phyloP scores from a whole-genome alignment of 2,113 vertebrate genomes.

The Rhodinocichla rosea region DNA sequence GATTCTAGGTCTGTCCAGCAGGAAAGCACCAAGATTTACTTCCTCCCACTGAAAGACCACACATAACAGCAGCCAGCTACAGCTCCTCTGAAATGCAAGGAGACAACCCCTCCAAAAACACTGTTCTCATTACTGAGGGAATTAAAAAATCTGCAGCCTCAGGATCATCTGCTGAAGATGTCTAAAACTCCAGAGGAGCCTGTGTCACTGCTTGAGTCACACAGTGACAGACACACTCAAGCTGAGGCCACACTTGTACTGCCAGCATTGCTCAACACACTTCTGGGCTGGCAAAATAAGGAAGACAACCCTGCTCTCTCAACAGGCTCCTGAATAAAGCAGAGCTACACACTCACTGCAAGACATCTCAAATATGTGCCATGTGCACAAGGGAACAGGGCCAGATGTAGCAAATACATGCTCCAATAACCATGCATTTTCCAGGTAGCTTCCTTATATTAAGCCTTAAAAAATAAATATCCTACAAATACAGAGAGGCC shows the following conservation, averaged over 20 bases:
- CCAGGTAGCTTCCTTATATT: not conserved
- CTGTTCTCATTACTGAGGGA: not conserved
- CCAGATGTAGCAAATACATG: not conserved
- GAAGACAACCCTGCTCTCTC: not conserved
- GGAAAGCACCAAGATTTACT: not conserved
- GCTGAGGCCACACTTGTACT: not conserved
- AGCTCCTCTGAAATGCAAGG: not conserved
- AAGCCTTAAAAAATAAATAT: not conserved
- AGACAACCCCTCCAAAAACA: not conserved
- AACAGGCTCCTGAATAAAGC: not conserved
- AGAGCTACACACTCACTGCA: not conserved
- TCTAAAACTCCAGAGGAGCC: not conserved
- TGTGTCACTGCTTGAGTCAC: not conserved
- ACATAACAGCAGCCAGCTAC: not conserved
- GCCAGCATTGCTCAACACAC: not conserved
- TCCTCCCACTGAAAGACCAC: not conserved
- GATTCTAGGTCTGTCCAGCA: not conserved
- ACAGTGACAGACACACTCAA: not conserved
- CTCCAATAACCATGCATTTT: not conserved
- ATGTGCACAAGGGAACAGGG: not conserved
- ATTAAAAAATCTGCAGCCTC: not conserved
- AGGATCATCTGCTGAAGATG: not conserved
- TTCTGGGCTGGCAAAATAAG: not conserved
- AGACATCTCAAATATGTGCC: not conserved
- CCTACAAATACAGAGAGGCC: not conserved